Conservation (phyloP, 2,113 vertebrate species). For the Xenus cinereus region DNA sequence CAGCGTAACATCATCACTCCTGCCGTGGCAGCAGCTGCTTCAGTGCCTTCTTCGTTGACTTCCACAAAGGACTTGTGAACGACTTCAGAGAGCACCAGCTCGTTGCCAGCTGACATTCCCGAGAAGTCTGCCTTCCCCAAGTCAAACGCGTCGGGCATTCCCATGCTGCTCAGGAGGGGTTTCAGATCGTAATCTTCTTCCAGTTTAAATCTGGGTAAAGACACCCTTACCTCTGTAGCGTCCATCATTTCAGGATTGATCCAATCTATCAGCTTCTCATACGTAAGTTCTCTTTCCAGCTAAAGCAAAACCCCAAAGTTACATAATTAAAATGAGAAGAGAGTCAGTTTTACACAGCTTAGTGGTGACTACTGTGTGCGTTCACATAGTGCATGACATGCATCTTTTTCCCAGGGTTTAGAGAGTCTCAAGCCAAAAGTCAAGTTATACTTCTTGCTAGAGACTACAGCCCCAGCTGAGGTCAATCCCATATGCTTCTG, state of each 20-base stretch:
- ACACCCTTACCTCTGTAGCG: conserved; percentile 65
- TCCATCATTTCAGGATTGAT: conserved; percentile 77
- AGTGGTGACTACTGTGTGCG: background rate
- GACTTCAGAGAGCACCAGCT: conserved; percentile 83
- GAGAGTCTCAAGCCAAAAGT: background rate
- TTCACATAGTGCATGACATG: fast-evolving
- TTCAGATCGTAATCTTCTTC: conserved; percentile 81
- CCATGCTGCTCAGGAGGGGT: conserved; percentile 73
- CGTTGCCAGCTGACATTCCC: conserved; percentile 73
- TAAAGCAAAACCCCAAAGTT: conserved; percentile 11
- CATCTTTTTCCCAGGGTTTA: background rate
- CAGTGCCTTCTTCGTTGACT: conserved; percentile 91
- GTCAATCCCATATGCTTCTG: background rate
- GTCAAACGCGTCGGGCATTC: conserved; percentile 82
- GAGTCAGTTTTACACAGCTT: background rate
- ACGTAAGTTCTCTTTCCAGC: conserved; percentile 81
- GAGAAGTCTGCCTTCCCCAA: conserved; percentile 67
- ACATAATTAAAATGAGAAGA: background rate
- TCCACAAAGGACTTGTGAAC: conserved; percentile 90
- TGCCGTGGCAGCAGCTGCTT: conserved; percentile 83
- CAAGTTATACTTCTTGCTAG: background rate
- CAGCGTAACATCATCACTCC: conserved; percentile 65
- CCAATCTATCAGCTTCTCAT: conserved; percentile 81
- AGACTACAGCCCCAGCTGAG: fast-evolving
- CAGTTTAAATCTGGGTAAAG: conserved; percentile 83